Evolutionary conservation across 2,797 vertebrate species (phyloP), one percentile per base, ranked within the genome.

Genomic region (Bovichtus diacanthus): DNA sequence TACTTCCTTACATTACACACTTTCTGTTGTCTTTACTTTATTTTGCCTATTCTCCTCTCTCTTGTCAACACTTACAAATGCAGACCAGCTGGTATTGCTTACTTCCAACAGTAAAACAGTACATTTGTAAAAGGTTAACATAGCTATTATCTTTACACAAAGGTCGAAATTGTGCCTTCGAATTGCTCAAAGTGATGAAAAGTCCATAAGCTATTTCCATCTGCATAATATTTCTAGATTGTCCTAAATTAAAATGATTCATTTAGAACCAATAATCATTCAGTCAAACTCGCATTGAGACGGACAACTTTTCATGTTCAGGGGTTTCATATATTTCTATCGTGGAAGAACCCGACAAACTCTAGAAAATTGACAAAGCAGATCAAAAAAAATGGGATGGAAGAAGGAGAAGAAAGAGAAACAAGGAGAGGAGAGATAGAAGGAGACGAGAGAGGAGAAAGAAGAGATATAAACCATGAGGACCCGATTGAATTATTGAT

Each of bases 401-500:
- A 41, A 21, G 0, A 6, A 50, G 70, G 43, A 23, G 4, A 11
- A 8, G 12, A 5, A 43, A 21, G 29, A 59, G 19, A 25, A 61
- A 21, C n/a, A 68, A 58, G 9, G 59, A 61, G 47, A 75, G 16
- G 3, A 29, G 39, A 55, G 4, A 25, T 23, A 62, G 43, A 21
- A 43, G 5, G 39, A 51, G n/a, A 46, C n/a, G 25, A 74, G 21
- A 59, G 23, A 27, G 67, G 39, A 31, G 68, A 81, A 79, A 84
- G 75, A 76, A 70, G 77, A 81, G 76, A 67, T 76, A 61, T 70
- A 49, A 77, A 85, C 62, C 73, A 62, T 47, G 56, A 87, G 65
- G 60, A 78, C 63, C 49, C 19, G 7, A 90, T 74, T 95, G 76
- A 95, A 95, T 94, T 92, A 95, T 95, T 95, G 84, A 95, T 91